A percentile compares a stretch with the other conserved stretches of the same genome.
Evolutionary conservation across 2,113 vertebrate species (phyloP).

Genomic region (Halcyon malimbica): DNA sequence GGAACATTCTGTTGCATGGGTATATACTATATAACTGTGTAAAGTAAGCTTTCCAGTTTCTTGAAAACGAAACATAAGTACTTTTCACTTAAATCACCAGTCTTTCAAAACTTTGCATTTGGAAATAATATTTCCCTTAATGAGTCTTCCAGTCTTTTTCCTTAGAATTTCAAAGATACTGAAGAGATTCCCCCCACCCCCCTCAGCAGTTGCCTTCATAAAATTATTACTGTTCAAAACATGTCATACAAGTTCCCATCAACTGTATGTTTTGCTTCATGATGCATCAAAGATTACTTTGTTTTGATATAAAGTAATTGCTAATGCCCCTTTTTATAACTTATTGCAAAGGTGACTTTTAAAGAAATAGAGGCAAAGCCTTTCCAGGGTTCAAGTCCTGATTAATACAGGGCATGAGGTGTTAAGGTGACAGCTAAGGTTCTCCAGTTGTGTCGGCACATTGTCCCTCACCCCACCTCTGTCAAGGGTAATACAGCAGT

Average conservation of each 20-base stretch:
- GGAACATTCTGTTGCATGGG: neutral
- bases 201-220: neutral
- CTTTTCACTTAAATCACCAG: slow-evolving; percentile 6
- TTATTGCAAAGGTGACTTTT: neutral
- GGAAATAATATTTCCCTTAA: neutral
- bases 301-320: neutral
- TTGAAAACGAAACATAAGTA: slow-evolving; percentile 25
- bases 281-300: neutral
- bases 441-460: neutral
- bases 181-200: neutral
- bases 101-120: slow-evolving; percentile 8
- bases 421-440: neutral
- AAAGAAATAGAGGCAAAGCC: neutral
- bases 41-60: slow-evolving; percentile 38
- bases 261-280: neutral
- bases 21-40: neutral
- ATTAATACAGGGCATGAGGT: neutral
- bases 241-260: neutral
- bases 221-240: neutral
- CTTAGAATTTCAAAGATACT: neutral
- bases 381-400: neutral
- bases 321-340: neutral
- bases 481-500: neutral
- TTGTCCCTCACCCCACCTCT: neutral
- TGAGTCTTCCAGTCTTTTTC: neutral